Percentiles rank a stretch among this genome's conserved stretches.
Conservation (phyloP, 2,888 invertebrate genomes). For the Lepeophtheirus nordmannii region DNA sequence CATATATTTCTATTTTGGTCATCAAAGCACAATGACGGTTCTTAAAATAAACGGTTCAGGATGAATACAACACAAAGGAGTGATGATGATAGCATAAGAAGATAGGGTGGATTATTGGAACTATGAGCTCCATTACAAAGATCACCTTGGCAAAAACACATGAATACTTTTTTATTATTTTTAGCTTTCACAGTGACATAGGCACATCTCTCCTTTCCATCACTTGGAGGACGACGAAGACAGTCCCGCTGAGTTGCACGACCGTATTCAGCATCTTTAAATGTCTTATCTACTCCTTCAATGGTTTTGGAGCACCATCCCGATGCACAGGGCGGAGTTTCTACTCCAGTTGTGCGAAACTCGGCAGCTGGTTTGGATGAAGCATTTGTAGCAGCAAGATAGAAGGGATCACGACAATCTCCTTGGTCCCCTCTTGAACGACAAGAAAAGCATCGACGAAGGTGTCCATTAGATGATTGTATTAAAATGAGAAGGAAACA, state of each 20-base stretch:
- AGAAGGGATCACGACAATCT: slow-evolving; percentile 70
- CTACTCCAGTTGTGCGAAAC: slow-evolving; percentile 44
- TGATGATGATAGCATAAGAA: slow-evolving; percentile 27
- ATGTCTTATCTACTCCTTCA: slow-evolving; percentile 46
- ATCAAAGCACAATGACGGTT: no score
- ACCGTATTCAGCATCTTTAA: slow-evolving; percentile 53
- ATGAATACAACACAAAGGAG: neutral
- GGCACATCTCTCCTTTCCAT: slow-evolving; percentile 74
- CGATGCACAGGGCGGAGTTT: slow-evolving; percentile 63
- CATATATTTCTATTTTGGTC: no score
- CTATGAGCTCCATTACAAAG: slow-evolving; percentile 49
- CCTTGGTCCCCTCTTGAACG: slow-evolving; percentile 73
- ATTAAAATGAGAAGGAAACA: neutral
- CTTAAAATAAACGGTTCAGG: neutral
- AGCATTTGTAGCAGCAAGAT: slow-evolving; percentile 1
- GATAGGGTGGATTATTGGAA: neutral
- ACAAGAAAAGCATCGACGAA: slow-evolving; percentile 54
- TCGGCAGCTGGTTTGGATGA: slow-evolving; percentile 28
- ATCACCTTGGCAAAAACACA: slow-evolving; percentile 82
- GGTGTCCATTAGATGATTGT: neutral
- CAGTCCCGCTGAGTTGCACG: slow-evolving; percentile 73
- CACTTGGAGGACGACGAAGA: slow-evolving; percentile 68
- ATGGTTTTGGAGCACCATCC: slow-evolving; percentile 85
- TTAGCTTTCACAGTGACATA: slow-evolving; percentile 46
- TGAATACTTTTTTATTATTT: slow-evolving; percentile 44